These are phyloP conservation scores for Parasteatoda tepidariorum DNA, from an alignment of 1,140 invertebrate genomes.

Conservation along the genomic window DNA sequence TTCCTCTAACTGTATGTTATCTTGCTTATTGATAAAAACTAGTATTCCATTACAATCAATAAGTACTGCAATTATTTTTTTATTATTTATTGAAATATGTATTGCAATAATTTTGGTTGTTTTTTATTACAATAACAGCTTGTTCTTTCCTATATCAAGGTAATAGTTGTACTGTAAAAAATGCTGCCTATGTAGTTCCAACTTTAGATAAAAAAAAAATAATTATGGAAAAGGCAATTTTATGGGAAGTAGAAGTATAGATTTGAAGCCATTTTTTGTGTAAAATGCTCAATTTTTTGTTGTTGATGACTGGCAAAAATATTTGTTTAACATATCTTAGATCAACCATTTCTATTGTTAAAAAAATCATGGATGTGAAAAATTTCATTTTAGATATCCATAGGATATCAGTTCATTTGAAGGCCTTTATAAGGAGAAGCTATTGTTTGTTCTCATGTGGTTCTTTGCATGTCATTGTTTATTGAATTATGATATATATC, in stretches of 20 bases:
- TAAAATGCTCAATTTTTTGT: slow-evolving; percentile 54
- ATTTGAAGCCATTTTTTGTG: slow-evolving; percentile 44
- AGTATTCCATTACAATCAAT: too few relatives aligned
- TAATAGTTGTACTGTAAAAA: slow-evolving; percentile 3
- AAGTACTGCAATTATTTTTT: too few relatives aligned
- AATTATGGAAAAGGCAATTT: slow-evolving; percentile 39
- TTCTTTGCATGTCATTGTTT: slow-evolving; percentile 33
- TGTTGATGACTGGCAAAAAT: slow-evolving; percentile 33
- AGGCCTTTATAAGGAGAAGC: not conserved
- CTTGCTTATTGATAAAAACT: too few relatives aligned
- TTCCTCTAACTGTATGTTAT: too few relatives aligned
- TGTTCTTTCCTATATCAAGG: slow-evolving; percentile 37
- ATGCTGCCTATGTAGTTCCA: slow-evolving; percentile 29
- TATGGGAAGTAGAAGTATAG: slow-evolving; percentile 51
- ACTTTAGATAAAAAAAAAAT: slow-evolving; percentile 28
- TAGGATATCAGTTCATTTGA: slow-evolving; percentile 16
- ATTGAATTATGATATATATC: slow-evolving; percentile 30
- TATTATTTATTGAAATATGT: too few relatives aligned
- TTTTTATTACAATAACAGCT: slow-evolving; percentile 44
- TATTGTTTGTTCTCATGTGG: slow-evolving; percentile 29
- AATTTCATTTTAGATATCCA: not conserved
- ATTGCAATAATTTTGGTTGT: not conserved
- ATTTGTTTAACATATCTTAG: slow-evolving; percentile 50
- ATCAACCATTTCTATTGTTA: slow-evolving; percentile 4
- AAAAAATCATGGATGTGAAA: slow-evolving; percentile 7